phyloP scores from a whole-genome alignment of 2,113 vertebrate genomes.

The Sinocyclocheilus maitianheensis region DNA sequence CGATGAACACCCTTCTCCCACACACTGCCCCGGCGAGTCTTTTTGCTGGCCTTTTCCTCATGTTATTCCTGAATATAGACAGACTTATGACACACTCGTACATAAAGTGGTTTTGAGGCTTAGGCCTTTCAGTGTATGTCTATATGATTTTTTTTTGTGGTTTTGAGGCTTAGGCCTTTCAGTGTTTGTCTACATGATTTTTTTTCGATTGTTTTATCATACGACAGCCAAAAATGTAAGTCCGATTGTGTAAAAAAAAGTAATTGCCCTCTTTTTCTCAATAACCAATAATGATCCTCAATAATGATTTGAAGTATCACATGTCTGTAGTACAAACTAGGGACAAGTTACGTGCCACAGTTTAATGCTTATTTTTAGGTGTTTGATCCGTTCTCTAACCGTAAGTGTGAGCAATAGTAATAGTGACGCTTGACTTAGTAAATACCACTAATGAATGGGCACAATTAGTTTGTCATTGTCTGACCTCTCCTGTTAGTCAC shows the following conservation, averaged over 20 bases:
- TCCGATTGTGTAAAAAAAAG: too few relatives aligned
- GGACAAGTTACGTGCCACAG: neutral
- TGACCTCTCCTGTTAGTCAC: constrained; percentile 33
- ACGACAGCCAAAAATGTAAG: neutral
- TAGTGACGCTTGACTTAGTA: neutral
- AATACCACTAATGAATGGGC: neutral
- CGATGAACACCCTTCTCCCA: constrained; percentile 47
- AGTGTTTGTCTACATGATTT: too few relatives aligned
- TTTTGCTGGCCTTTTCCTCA: neutral
- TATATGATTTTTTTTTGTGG: neutral
- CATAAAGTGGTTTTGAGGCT: neutral
- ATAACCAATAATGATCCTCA: too few relatives aligned
- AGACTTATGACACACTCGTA: constrained; percentile 2
- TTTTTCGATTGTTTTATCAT: neutral
- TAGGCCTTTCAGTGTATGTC: neutral
- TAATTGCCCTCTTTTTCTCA: too few relatives aligned
- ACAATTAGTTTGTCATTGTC: neutral
- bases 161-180: too few relatives aligned
- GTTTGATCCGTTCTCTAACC: neutral
- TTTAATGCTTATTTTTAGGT: neutral
- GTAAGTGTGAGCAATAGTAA: neutral
- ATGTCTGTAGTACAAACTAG: neutral
- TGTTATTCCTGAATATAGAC: constrained; percentile 17
- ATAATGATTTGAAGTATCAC: too few relatives aligned
- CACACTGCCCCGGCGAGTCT: constrained; percentile 12